Base-by-base conservation (phyloP, 2,797 vertebrate species). In the Nasua narica region DNA sequence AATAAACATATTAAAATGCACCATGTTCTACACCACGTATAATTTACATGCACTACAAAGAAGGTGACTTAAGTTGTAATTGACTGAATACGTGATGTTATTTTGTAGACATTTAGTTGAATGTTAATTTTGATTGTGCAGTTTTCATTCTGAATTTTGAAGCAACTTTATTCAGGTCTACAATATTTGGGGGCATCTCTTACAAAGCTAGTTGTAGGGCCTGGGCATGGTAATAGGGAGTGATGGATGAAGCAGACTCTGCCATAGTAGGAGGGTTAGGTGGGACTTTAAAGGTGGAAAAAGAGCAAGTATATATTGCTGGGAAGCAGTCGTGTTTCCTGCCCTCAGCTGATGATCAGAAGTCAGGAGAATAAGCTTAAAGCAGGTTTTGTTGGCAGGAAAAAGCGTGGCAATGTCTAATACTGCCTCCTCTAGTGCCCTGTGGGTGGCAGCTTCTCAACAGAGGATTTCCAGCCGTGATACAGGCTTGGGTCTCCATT, bases 81-180 rank as follows among this genome's bases (percentile, higher is more conserved):
- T 32, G 23, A 90, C 16, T 72, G 46, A 81, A 60, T 60, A 83
- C 11, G 74, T 25, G 43, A 4, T 25, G 1, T 46, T 78, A 60
- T 65, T 88, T 74, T 78, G 60, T 65, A 83, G 62, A 62, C 27
- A 69, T 69, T 93, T 89, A 60, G 69, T n/a, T 88, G 52, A 92
- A 48, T 76, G 29, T 90, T 77, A n/a, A 79, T 89, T 94, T 89
- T 62, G 74, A 85, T 87, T 69, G 13, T n/a, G 8, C 5, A 58
- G 19, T 79, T 95, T 95, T 91, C 27, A 40, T 78, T 96, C 65
- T 35, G 35, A 32, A 79, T 85, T 90, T 96, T 76, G n/a, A 84
- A 95, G 84, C 21, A 79, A 54, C 35, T 93, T 92, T 58, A 84
- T 60, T 90, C 15, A 58, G 25, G 15, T 78, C 37, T 93, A 50